Evolutionary conservation across 2,797 vertebrate species (phyloP).

Genomic region (Chanos chanos): DNA sequence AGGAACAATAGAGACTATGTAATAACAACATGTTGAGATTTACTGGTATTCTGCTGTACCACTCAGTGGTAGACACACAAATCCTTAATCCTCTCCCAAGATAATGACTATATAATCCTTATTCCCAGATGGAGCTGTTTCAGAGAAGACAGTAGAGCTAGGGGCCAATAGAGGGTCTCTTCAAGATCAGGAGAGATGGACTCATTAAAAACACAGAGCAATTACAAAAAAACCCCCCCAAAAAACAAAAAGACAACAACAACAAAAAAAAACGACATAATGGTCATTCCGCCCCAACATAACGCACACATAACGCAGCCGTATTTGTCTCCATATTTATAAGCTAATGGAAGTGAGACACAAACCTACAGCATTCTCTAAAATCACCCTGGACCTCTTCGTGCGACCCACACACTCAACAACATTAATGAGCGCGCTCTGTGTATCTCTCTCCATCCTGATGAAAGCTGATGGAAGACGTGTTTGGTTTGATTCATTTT

Average conservation of each 20-base stretch:
- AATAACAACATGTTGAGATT: constrained; percentile 62
- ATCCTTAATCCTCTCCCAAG: constrained; percentile 75
- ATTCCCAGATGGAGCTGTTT: constrained; percentile 69
- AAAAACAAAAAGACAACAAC: too few species aligned
- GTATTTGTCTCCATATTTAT: constrained; percentile 29
- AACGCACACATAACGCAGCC: constrained; percentile 48
- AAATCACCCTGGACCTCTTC: constrained; percentile 36
- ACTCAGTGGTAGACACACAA: constrained; percentile 68
- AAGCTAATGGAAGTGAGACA: constrained; percentile 27
- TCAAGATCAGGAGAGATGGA: constrained; percentile 55
- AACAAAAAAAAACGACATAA: constrained; percentile 46
- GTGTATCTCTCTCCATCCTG: constrained; percentile 41
- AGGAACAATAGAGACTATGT: constrained; percentile 57
- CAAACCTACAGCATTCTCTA: constrained; percentile 37
- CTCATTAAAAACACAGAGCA: constrained; percentile 64
- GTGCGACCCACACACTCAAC: constrained; percentile 36
- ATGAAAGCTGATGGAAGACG: constrained; percentile 51
- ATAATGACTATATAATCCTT: constrained; percentile 77
- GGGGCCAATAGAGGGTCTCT: constrained; percentile 56
- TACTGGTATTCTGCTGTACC: constrained; percentile 60
- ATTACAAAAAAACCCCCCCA: constrained; percentile 56
- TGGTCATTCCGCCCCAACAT: constrained; percentile 44
- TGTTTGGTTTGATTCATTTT: constrained; percentile 55
- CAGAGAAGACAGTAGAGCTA: constrained; percentile 53
- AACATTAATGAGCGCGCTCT: constrained; percentile 40